Base-by-base conservation (phyloP, 2,113 vertebrate species). In the Heterocephalus glaber region DNA sequence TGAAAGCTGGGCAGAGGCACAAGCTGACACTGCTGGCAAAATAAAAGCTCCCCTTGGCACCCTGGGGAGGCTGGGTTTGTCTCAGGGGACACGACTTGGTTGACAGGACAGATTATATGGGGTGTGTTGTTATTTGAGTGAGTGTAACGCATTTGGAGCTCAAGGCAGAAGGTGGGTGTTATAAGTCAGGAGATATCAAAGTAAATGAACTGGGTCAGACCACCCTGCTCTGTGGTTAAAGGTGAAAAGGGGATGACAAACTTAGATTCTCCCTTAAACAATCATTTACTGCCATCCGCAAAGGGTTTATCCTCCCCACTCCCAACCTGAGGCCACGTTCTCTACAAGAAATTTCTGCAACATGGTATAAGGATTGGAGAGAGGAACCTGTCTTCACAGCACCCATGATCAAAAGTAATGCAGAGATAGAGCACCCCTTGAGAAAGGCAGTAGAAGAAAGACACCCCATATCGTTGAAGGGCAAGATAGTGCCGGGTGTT, bases 151-250 rank as follows among this genome's bases (percentile, higher is more conserved):
- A 44, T 77, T 80, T 56, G 47, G 60, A 72, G 88, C 88, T 90
- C n/a, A 85, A 83, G 90, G 95, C 54, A 88, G 72, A 83, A 92
- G 74, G 65, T 92, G 56, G 70, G 63, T 83, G 95, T 95, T 91
- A 86, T 96, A 97, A 96, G 96, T 95, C 89, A 85, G 86, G 35
- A 93, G 86, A 81, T 94, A 86, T 35, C 86, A 93, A 96, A 98
- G 92, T 65, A 95, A 97, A 89, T 92, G 86, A 4, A 13, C 13
- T 38, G 38, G 52, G 41, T 74, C 83, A 72, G 74, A 89, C 63
- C 63, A 49, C 84, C 19, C 77, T 65, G 49, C 63, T 95, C 66
- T 7, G 16, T 81, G 61, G 85, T 79, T 92, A 83, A 82, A 88
- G 65, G 72, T 60, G 74, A 66, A 95, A 89, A 85, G 58, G 35